Conservation (phyloP, 2,797 vertebrate species). For the Jordanella pulchra region DNA sequence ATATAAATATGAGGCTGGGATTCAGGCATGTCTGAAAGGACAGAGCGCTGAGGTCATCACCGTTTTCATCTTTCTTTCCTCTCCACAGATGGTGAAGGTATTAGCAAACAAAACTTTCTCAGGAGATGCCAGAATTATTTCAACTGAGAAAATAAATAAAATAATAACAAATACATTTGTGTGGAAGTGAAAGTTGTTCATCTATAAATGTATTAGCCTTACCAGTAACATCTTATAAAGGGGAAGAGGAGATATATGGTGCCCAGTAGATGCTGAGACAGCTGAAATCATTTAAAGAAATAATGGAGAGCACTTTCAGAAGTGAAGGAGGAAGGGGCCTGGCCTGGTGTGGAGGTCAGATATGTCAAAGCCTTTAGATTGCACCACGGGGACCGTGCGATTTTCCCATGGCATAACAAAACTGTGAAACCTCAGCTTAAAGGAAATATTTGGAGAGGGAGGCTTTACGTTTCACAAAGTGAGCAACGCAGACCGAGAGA, state of each 20-base stretch:
- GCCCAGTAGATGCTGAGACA: conserved; percentile 44
- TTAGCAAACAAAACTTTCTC: conserved; percentile 42
- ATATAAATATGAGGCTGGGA: conserved; percentile 48
- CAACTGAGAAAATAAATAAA: background rate
- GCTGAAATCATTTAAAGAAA: conserved; percentile 58
- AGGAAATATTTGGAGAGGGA: conserved; percentile 84
- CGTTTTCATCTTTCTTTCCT: conserved; percentile 50
- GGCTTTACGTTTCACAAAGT: conserved; percentile 75
- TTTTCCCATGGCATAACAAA: conserved; percentile 80
- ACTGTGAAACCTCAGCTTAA: conserved; percentile 83
- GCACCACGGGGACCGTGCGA: conserved; percentile 74
- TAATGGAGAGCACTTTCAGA: conserved; percentile 42
- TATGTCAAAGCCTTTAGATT: conserved; percentile 72
- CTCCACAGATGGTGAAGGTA: conserved; percentile 62
- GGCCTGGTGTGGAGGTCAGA: conserved; percentile 64
- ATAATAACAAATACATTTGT: background rate
- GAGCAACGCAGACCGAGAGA: conserved; percentile 58
- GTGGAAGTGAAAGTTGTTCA: background rate
- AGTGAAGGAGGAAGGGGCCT: conserved; percentile 24
- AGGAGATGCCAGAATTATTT: conserved; percentile 11
- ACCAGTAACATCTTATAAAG: background rate
- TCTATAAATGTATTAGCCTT: background rate
- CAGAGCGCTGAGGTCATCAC: conserved; percentile 53
- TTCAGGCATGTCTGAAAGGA: conserved; percentile 27
- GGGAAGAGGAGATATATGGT: background rate